Evolutionary conservation across 2,888 invertebrate species (phyloP), one percentile per base, ranked within the genome.

Genomic region (Muscina levida): DNA sequence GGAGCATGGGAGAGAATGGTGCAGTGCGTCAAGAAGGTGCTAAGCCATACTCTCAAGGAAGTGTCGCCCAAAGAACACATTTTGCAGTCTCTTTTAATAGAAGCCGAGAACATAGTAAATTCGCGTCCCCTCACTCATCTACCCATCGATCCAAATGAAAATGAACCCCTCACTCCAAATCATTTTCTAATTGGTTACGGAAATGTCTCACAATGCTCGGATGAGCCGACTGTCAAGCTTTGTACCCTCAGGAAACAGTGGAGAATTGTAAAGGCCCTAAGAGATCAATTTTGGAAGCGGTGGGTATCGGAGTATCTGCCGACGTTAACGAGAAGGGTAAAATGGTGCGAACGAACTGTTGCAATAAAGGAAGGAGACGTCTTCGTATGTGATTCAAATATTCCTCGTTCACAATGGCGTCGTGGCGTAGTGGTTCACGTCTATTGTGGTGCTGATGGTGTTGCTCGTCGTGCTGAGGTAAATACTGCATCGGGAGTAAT

Each of bases 271-370:
- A 68, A 53, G 10, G 71, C 24, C n/a, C n/a, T n/a, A n/a, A n/a
- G n/a, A n/a, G n/a, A n/a, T n/a, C n/a, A n/a, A n/a, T n/a, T n/a
- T n/a, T n/a, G n/a, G n/a, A n/a, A n/a, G n/a, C n/a, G n/a, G n/a
- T n/a, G n/a, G n/a, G 72, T 10, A 82, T 77, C 0, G n/a, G n/a
- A n/a, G n/a, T n/a, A n/a, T n/a, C n/a, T n/a, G n/a, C n/a, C n/a
- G n/a, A n/a, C n/a, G n/a, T 59, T 73, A 13, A 77, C 75, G 1
- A 77, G 76, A 1, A 13, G 78, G 1, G 11, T 71, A 1, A 81
- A 75, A 48, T 82, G 77, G 79, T 83, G 78, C 15, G 22, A 78
- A n/a, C n/a, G n/a, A n/a, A n/a, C n/a, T n/a, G n/a, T n/a, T n/a
- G n/a, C n/a, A n/a, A n/a, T n/a, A n/a, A n/a, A n/a, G n/a, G n/a